Percentiles rank a stretch among this genome's conserved stretches.
Evolutionary conservation across 2,113 vertebrate genomes (phyloP).

Genomic region (Tragelaphus scriptus): DNA sequence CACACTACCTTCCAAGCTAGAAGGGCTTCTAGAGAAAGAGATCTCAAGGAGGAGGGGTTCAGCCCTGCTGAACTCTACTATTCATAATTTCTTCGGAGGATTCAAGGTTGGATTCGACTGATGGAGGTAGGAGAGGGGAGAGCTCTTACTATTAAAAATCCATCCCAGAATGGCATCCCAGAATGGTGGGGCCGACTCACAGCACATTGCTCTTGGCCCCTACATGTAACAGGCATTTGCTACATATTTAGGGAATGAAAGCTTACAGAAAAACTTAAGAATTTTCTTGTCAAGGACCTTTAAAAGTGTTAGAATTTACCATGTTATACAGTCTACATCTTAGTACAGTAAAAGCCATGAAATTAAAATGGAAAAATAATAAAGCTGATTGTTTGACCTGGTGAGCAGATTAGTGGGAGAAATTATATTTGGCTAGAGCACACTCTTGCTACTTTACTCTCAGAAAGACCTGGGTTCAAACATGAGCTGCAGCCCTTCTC

Average conservation of each 20-base stretch:
- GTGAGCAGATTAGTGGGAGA: not conserved
- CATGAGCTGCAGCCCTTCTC: not conserved
- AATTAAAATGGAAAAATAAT: not conserved
- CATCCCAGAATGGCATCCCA: not conserved
- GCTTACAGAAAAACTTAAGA: not conserved
- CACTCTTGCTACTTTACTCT: not conserved
- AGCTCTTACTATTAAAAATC: not conserved
- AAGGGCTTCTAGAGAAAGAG: not conserved
- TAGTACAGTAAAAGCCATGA: not conserved
- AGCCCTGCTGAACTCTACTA: not conserved
- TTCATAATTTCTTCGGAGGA: not conserved
- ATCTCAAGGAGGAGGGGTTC: not conserved
- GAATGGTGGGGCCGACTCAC: not conserved
- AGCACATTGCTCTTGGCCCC: not conserved
- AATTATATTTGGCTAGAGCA: not conserved
- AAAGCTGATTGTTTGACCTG: not conserved
- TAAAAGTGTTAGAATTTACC: not conserved
- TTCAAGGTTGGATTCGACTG: not conserved
- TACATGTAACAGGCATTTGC: not conserved
- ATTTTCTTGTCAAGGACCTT: not conserved
- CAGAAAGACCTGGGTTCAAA: not conserved
- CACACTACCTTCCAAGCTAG: not conserved
- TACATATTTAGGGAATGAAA: not conserved
- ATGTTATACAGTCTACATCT: not conserved
- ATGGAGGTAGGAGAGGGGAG: not conserved